Percentiles rank a stretch among this genome's conserved stretches.
Conservation (phyloP, 2,797 vertebrate species). For the Cynopterus sphinx region DNA sequence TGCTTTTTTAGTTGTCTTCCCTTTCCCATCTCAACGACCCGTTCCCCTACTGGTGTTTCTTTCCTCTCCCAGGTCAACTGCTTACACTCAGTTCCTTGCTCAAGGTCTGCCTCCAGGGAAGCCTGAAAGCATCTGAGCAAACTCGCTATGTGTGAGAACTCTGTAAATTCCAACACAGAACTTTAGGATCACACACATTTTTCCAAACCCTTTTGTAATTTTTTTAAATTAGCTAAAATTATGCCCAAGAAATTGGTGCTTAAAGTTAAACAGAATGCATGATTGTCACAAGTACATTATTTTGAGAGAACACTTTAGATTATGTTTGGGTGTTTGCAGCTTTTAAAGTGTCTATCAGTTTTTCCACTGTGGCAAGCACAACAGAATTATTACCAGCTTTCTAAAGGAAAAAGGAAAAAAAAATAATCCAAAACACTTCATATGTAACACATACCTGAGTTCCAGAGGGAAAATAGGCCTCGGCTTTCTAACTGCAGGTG, state of each 20-base stretch:
- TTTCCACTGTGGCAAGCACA: slow-evolving; percentile 57
- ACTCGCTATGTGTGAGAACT: background rate
- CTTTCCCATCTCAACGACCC: background rate
- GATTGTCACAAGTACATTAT: slow-evolving; percentile 8
- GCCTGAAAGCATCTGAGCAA: background rate
- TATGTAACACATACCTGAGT: slow-evolving; percentile 35
- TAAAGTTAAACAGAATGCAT: slow-evolving; percentile 32
- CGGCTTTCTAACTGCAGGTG: slow-evolving; percentile 53
- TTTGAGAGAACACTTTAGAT: background rate
- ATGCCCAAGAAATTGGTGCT: background rate
- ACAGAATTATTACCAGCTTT: slow-evolving; percentile 59
- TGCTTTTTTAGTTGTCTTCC: background rate
- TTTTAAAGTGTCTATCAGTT: slow-evolving; percentile 51
- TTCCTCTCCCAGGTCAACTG: background rate
- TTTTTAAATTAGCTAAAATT: slow-evolving; percentile 45
- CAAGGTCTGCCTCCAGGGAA: background rate
- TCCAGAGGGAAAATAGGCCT: background rate
- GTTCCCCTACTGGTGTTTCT: background rate
- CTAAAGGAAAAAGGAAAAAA: slow-evolving; percentile 4
- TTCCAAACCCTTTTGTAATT: background rate
- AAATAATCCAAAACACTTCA: slow-evolving; percentile 37
- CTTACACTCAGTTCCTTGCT: background rate
- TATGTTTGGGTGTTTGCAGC: slow-evolving; percentile 5
- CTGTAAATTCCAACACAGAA: background rate
- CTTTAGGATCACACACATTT: background rate